Percentiles rank a stretch among this genome's conserved stretches.
Evolutionary conservation across 2,797 vertebrate species (phyloP).

Genomic region (Avahi laniger): DNA sequence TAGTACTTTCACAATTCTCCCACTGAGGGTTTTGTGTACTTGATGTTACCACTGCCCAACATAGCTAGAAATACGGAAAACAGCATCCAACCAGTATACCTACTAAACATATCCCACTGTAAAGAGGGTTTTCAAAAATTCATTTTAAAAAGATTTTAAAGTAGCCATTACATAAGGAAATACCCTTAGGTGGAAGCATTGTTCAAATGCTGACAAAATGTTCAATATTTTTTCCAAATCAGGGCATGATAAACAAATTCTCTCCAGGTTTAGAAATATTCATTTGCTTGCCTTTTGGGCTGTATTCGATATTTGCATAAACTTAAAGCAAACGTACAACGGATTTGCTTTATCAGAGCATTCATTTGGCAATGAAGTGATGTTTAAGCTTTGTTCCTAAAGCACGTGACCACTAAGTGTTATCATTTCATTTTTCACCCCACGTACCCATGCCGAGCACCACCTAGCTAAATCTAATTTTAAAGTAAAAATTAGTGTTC

Average conservation of each 20-base stretch:
- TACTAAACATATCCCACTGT: neutral
- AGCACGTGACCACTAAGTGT: neutral
- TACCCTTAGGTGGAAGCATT: neutral
- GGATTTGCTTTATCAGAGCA: neutral
- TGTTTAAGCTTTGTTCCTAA: neutral
- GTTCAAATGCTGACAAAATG: neutral
- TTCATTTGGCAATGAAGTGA: neutral
- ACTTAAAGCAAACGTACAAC: neutral
- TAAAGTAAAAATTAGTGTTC: neutral
- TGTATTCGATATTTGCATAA: neutral
- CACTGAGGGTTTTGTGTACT: neutral
- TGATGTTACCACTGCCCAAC: neutral
- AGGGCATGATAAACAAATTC: neutral
- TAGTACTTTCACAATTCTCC: neutral
- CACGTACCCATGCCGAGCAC: too few species aligned
- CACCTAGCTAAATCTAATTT: neutral
- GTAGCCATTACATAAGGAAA: neutral
- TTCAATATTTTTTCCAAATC: neutral
- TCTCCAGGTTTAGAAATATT: neutral
- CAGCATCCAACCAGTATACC: neutral
- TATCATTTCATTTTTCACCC: neutral
- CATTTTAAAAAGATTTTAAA: neutral
- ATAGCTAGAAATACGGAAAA: neutral
- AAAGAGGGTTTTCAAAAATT: neutral
- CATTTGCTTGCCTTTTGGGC: neutral